A percentile compares a stretch with the other conserved stretches of the same genome.
phyloP scores from a whole-genome alignment of 1,140 invertebrate genomes.

The Drosophila ercepeae region DNA sequence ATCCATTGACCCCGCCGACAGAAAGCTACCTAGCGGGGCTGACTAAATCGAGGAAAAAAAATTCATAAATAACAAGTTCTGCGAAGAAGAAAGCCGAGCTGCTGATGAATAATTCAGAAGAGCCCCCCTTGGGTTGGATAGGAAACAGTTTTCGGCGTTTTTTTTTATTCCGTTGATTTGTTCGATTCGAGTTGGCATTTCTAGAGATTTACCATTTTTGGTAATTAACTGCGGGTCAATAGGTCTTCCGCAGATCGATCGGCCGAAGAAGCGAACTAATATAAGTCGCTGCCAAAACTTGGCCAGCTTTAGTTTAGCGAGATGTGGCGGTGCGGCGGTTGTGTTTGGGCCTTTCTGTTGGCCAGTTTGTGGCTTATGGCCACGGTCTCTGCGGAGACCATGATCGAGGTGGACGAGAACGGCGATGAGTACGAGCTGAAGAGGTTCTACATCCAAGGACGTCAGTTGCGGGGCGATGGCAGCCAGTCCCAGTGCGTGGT shows the following conservation, averaged over 20 bases:
- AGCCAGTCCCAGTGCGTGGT: slow-evolving; percentile 76
- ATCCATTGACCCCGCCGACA: slow-evolving; percentile 46
- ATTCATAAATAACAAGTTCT: slow-evolving; percentile 5
- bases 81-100: slow-evolving; percentile 25
- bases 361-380: slow-evolving; percentile 37
- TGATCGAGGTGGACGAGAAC: slow-evolving; percentile 76
- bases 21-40: slow-evolving; percentile 18
- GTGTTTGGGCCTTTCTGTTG: slow-evolving; percentile 29
- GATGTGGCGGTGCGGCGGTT: slow-evolving; percentile 52
- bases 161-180: too few relatives aligned
- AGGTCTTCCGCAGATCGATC: slow-evolving; percentile 22
- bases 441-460: slow-evolving; percentile 71
- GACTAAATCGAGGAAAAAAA: background rate
- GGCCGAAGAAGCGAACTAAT: slow-evolving; percentile 57
- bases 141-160: slow-evolving; percentile 35
- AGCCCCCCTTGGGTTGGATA: slow-evolving; percentile 17
- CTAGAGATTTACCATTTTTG: slow-evolving; percentile 32
- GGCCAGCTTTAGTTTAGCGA: slow-evolving; percentile 53
- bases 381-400: slow-evolving; percentile 43
- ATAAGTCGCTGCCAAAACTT: slow-evolving; percentile 43
- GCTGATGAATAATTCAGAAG: slow-evolving; percentile 78
- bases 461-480: slow-evolving; percentile 65
- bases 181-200: background rate
- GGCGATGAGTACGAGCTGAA: slow-evolving; percentile 78
- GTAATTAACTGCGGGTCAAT: slow-evolving; percentile 75